Evolutionary conservation across 2,113 vertebrate species (phyloP).

Genomic region (Boleophthalmus pectinirostris): DNA sequence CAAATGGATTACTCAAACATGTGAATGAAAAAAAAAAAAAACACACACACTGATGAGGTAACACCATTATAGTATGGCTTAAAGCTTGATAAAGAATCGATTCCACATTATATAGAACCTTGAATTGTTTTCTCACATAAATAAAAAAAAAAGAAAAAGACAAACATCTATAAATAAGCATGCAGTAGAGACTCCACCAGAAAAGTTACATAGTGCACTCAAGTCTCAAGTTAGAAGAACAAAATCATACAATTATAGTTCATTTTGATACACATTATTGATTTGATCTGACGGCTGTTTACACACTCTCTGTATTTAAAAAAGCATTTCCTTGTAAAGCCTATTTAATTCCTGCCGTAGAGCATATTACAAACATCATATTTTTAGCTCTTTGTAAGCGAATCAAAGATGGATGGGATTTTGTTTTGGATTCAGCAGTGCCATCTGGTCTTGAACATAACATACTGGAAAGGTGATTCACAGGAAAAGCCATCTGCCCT

Average conservation of each 20-base stretch:
- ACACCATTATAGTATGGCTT: no score
- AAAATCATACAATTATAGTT: background rate
- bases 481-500: conserved; percentile 59
- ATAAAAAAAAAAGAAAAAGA: background rate
- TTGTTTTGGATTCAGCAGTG: conserved; percentile 13
- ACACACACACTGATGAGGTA: no score
- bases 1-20: no score
- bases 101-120: no score
- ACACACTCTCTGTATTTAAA: background rate
- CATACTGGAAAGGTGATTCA: conserved; percentile 64
- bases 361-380: conserved; percentile 1
- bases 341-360: background rate
- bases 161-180: background rate
- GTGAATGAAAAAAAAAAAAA: no score
- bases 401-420: background rate
- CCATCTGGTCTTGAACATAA: conserved; percentile 53
- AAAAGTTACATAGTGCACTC: background rate
- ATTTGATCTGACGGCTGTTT: background rate
- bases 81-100: no score
- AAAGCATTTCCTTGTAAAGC: background rate
- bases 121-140: no score
- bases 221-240: background rate
- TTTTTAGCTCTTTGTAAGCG: conserved; percentile 4
- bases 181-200: no score
- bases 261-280: background rate